Evolutionary conservation across 2,797 vertebrate genomes (phyloP).

Genomic region (Rallus crepitans): DNA sequence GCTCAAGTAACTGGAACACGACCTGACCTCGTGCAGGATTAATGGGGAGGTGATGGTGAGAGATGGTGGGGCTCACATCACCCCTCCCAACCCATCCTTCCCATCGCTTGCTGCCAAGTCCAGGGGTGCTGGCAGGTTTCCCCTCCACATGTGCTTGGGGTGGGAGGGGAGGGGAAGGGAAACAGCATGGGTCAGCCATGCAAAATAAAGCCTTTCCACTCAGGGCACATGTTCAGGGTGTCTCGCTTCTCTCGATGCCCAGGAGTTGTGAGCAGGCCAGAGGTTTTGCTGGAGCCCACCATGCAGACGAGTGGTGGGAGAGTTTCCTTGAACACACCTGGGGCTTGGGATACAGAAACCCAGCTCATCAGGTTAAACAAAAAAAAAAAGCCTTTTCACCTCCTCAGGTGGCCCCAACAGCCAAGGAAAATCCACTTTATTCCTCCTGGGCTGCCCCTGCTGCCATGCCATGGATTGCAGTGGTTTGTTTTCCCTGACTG

Average conservation of each 20-base stretch:
- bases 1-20: not conserved
- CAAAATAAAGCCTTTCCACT: not conserved
- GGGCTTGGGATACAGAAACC: not conserved
- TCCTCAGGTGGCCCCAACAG: not conserved
- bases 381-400: not conserved
- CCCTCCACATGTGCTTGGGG: rapidly evolving
- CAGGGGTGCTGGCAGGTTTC: not conserved
- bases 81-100: rapidly evolving
- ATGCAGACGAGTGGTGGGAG: rapidly evolving
- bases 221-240: not conserved
- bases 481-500: not conserved
- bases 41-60: not conserved
- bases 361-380: not conserved
- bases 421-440: not conserved
- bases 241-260: not conserved
- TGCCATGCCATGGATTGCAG: rapidly evolving
- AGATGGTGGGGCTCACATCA: not conserved
- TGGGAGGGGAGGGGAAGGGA: not conserved
- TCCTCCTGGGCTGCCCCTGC: not conserved
- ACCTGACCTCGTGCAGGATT: not conserved
- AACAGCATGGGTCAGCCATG: not conserved
- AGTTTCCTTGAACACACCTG: not conserved
- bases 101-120: rapidly evolving
- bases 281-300: not conserved
- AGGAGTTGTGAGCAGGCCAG: not conserved